Base-by-base conservation (phyloP, 2,888 invertebrate species). In the Eudasyphora cyanicolor region DNA sequence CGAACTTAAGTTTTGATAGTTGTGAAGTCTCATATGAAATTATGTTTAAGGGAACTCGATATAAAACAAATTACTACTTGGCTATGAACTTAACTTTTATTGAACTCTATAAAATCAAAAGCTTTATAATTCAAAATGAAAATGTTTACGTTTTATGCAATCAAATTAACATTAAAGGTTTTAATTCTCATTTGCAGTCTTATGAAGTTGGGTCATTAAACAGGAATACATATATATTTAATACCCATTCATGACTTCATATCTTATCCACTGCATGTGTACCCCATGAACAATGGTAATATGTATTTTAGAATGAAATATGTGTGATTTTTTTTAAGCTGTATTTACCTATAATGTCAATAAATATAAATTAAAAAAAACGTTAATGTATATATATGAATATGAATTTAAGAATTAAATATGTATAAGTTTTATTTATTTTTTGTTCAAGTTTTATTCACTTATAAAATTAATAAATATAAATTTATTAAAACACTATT, bases 221-320 rank as follows among this genome's bases (percentile, higher is more conserved):
- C 8, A 24, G n/a, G 12, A 32, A 35, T 67, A 76, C 51, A 24
- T 17, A 67, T 51, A 10, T 67, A 29, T 67, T 57, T 24, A 38
- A 64, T 17, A 17, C 8, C n/a, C 45, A 64, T 76, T 35, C 27
- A 12, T 35, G 75, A 76, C 29, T 76, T 64, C 51, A 49, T 24
- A 17, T 17, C 51, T 19, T 57, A 4, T 24, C 54, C 76, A 14
- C 38, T 76, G 14, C 76, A 67, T 51, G 10, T 64, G 14, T 76
- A 76, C 17, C 76, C 54, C 21, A 76, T 69, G 8, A 69, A 79
- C 49, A 79, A 79, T 75, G 79, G 75, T 12, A 69, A 79, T 45
- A 69, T 42, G 12, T 75, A 69, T n/a, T n/a, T n/a, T n/a, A n/a
- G n/a, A n/a, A n/a, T n/a, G n/a, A 74, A 27, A 73, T 67, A 79